Base-by-base conservation (phyloP, 2,888 invertebrate species). In the Neria commutata region DNA sequence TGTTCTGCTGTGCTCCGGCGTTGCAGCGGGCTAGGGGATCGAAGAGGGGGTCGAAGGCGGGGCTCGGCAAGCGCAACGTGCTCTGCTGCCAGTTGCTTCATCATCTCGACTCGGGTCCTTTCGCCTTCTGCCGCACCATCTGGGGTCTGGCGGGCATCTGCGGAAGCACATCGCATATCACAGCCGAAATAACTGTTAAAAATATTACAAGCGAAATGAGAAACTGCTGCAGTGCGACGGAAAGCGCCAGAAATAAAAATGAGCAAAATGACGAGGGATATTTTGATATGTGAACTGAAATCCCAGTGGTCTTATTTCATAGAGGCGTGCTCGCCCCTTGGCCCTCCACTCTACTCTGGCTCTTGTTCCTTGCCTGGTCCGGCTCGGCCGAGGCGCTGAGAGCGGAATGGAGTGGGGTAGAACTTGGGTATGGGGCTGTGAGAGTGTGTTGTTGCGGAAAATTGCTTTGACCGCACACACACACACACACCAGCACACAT, bases 291-390 rank as follows among this genome's bases (percentile, higher is more conserved):
- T 19, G 62, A 58, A 63, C 62, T 62, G 42, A 62, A 64, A 58
- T 67, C 66, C 67, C 65, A 65, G 58, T 54, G 67, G 67, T 68
- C 67, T 68, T 68, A 66, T 68, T 68, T 68, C 66, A 66, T 63
- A 66, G 63, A 58, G 61, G 58, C 61, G 62, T 61, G 17, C 42
- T n/a, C 29, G 11, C 4, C 6, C 37, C 16, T n/a, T 4, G 11
- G 8, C 37, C 37, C 6, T n/a, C 16, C 37, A 37, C 37, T 8
- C n/a, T 5, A 8, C 37, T n/a, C 37, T 5, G n/a, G n/a, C 37
- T 21, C 50, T 21, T 4, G 5, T 11, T 23, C 10, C 2, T 3
- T 34, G 3, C 34, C 19, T 10, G 50, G 11, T 8, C 8, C 5
- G 1, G 34, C 19, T n/a, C 5, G 25, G 14, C 19, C 23, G 37